Evolutionary conservation across 2,113 vertebrate species (phyloP).

Genomic region (Corynorhinus townsendii): DNA sequence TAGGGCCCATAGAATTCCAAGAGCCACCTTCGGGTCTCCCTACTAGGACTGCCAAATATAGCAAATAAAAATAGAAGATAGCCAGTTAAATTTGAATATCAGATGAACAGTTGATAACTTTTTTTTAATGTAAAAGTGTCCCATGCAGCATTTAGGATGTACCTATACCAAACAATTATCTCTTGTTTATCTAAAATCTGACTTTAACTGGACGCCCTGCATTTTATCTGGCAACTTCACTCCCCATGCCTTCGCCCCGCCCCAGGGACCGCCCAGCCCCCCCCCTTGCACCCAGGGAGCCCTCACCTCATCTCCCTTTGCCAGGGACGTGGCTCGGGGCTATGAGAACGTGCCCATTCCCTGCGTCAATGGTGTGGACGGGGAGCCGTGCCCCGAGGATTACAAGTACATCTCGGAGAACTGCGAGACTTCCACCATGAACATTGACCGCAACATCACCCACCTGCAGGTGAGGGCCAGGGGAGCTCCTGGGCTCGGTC

Average conservation of each 20-base stretch:
- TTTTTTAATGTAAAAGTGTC: background rate
- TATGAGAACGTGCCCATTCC: slow-evolving; percentile 94
- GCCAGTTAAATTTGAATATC: background rate
- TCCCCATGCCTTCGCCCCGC: background rate
- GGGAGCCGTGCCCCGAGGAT: slow-evolving; percentile 90
- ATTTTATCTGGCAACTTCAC: background rate
- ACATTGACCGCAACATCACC: slow-evolving; percentile 94
- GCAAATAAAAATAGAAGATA: background rate
- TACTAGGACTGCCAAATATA: background rate
- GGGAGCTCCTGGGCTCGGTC: background rate
- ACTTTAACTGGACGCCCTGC: background rate
- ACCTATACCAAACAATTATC: background rate
- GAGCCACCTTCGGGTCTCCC: fast-evolving
- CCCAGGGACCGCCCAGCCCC: background rate
- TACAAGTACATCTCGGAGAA: slow-evolving; percentile 95
- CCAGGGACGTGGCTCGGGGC: slow-evolving; percentile 91
- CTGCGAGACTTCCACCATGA: slow-evolving; percentile 95
- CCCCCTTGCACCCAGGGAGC: background rate
- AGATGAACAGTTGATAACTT: background rate
- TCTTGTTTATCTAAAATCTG: background rate
- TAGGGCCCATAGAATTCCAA: too few relatives aligned
- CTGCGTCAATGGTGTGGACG: slow-evolving; percentile 91
- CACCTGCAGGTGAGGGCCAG: slow-evolving; percentile 87
- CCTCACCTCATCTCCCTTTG: background rate
- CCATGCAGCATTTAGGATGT: background rate